phyloP scores from a whole-genome alignment of 2,888 invertebrate species.

The Trisateles emortualis region DNA sequence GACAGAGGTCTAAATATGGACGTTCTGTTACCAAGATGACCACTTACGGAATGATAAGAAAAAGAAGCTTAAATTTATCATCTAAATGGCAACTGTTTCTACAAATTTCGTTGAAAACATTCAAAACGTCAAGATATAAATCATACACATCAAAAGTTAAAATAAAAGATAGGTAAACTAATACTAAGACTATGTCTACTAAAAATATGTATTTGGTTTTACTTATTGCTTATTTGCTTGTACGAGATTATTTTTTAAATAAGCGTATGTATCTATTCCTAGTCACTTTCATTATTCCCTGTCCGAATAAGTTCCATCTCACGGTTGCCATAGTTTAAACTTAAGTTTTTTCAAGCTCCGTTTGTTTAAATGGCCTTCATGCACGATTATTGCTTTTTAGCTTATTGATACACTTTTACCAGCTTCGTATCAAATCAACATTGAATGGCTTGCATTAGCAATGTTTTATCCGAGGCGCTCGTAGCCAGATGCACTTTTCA shows the following conservation, averaged over 20 bases:
- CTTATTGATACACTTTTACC: no score
- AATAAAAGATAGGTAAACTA: neutral
- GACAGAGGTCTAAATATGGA: no score
- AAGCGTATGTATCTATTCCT: slow-evolving; percentile 8
- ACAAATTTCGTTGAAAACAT: neutral
- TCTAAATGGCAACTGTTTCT: no score
- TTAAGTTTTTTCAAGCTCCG: neutral
- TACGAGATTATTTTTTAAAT: slow-evolving; percentile 7
- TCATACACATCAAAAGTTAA: neutral
- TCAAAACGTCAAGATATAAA: neutral
- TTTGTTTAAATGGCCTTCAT: neutral
- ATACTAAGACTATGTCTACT: neutral
- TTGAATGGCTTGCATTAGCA: no score
- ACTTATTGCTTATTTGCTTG: slow-evolving; percentile 9
- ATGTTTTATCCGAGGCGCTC: no score
- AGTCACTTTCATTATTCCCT: slow-evolving; percentile 10
- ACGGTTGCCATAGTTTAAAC: neutral
- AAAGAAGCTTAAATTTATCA: no score
- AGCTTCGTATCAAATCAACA: no score
- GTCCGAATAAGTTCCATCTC: slow-evolving; percentile 1
- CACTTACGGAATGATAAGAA: no score
- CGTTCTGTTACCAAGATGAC: no score
- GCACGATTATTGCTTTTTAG: no score
- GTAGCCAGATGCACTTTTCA: no score
- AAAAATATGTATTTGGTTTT: slow-evolving; percentile 4